Evolutionary conservation across 2,113 vertebrate species (phyloP), one percentile per base, ranked within the genome.

Genomic region (Tinamus guttatus): DNA sequence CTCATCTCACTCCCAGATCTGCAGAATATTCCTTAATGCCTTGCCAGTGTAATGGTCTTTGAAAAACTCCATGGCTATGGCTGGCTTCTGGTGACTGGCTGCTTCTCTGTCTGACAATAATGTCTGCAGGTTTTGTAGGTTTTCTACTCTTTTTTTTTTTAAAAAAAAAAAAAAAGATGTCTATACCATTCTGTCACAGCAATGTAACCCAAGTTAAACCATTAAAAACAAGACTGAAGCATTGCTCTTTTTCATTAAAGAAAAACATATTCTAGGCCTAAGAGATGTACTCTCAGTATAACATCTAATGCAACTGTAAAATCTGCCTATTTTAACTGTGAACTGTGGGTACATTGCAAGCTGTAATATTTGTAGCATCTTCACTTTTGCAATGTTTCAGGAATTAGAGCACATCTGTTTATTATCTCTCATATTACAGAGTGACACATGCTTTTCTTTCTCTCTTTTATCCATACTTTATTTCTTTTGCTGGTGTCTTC

Each of bases 1-100:
- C 38, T 20, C 3, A 1, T 70, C 47, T 41, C 67, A n/a, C 71
- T 92, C 34, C 49, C 34, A 30, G 56, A 60, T 65, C 60, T 40
- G 11, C 40, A 78, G 49, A 68, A 54, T 8, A 24, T 36, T 32
- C 11, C 49, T 34, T 45, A 1, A 20, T 32, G 9, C 75, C 58
- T 11, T 70, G 7, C 30, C 38, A 62, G 11, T 15, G 3, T 43
- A 36, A 5, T 8, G 22, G 18, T 0, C 0, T 43, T 49, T 21
- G 21, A 28, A 76, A 63, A 78, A 8, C 19, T 16, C 28, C 5
- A 8, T 25, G 52, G 15, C 47, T 5, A 25, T 0, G 7, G 21
- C 32, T 22, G 76, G 25, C 21, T 67, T 24, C 36, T 88, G 65
- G 28, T 82, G 47, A 19, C 87, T 43, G 52, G 34, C 36, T 30